Conservation (phyloP, 2,888 invertebrate species). For the Drosophila melanosoma region DNA sequence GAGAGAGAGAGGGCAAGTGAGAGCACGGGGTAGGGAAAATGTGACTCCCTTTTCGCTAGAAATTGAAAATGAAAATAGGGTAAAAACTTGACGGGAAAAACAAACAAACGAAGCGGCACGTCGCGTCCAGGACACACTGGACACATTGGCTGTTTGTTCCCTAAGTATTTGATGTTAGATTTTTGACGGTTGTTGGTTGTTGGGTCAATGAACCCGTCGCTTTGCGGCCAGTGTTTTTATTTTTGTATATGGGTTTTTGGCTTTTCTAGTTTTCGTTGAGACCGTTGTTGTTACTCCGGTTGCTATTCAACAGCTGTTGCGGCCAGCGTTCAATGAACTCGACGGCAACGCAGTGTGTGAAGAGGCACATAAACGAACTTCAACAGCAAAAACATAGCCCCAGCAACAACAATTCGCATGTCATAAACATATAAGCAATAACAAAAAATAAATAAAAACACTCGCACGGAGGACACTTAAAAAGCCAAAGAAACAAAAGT, state of each 20-base stretch:
- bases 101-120: slow-evolving; percentile 68
- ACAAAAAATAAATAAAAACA: neutral
- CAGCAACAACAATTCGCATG: slow-evolving; percentile 17
- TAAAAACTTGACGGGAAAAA: slow-evolving; percentile 81
- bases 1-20: neutral
- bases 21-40: slow-evolving; percentile 1
- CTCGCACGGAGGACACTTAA: slow-evolving; percentile 1
- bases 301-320: slow-evolving; percentile 68
- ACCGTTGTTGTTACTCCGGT: slow-evolving; percentile 25
- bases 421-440: slow-evolving; percentile 7
- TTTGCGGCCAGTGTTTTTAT: slow-evolving; percentile 42
- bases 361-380: slow-evolving; percentile 10
- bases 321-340: slow-evolving; percentile 66
- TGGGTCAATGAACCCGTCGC: slow-evolving; percentile 48
- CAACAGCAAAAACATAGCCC: slow-evolving; percentile 6
- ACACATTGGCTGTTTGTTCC: slow-evolving; percentile 22
- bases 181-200: neutral
- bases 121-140: slow-evolving; percentile 23
- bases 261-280: slow-evolving; percentile 22
- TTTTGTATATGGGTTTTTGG: slow-evolving; percentile 6
- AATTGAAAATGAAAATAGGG: slow-evolving; percentile 70
- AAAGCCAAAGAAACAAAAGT: slow-evolving; percentile 6
- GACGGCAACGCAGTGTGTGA: slow-evolving; percentile 18
- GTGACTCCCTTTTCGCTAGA: slow-evolving; percentile 33
- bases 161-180: slow-evolving; percentile 15